These are phyloP conservation scores for Aphodius sticticus DNA, from an alignment of 2,888 invertebrate genomes.

Conservation along the genomic window DNA sequence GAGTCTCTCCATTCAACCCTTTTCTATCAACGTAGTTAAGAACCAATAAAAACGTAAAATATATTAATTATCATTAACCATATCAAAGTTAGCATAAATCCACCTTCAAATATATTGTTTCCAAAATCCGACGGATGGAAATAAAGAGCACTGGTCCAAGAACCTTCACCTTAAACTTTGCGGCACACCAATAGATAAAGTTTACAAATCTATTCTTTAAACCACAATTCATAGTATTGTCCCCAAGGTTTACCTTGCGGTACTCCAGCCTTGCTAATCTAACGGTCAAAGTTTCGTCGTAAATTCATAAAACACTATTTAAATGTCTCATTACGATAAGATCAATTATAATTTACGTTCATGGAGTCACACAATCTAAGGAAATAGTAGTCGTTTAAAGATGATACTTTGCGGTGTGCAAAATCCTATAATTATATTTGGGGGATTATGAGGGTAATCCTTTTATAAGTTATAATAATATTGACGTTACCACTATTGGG, in stretches of 20 bases:
- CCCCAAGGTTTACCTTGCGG: background rate
- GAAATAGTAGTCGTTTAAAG: background rate
- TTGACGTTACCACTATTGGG: background rate
- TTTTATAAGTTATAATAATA: background rate
- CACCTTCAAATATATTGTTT: background rate
- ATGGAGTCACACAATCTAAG: background rate
- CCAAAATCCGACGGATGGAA: background rate
- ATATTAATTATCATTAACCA: too few relatives aligned
- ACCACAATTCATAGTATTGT: background rate
- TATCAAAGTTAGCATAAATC: too few relatives aligned
- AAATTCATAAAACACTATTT: too few relatives aligned
- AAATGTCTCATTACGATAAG: background rate
- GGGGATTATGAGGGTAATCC: background rate
- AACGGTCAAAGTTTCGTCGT: too few relatives aligned
- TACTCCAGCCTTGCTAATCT: background rate
- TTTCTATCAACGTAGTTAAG: background rate
- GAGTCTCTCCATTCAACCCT: background rate
- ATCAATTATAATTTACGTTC: background rate
- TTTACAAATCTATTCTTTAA: too few relatives aligned
- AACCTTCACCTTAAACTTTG: background rate
- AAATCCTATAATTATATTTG: background rate
- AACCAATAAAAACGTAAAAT: too few relatives aligned
- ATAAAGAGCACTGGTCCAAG: background rate
- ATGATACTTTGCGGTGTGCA: background rate
- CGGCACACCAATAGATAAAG: background rate